Evolutionary conservation across 1,140 invertebrate species (phyloP), one percentile per base, ranked within the genome.

Genomic region (Holcopasites calliopsidis): DNA sequence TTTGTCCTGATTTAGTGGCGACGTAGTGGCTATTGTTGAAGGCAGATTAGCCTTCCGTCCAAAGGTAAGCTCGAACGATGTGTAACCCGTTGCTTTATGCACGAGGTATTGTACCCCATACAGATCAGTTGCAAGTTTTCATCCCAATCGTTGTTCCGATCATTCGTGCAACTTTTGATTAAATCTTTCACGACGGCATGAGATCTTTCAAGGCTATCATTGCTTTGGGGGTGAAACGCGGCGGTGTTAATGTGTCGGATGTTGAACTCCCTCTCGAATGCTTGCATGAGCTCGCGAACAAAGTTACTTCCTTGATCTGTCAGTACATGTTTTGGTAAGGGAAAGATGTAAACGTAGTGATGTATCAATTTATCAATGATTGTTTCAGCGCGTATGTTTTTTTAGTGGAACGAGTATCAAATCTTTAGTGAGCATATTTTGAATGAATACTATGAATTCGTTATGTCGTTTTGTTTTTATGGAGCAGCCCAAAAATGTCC

Each of bases 371-470:
- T 55, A 44, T 81, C 50, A 16, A 85, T 75, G 44, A 87, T 77
- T 33, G 79, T 75, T 35, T 64, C 52, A 49, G 79, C 62, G 54
- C 76, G 62, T 52, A 75, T 66, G 70, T 79, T 70, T 52, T n/a
- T 73, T 71, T 26, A 88, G 8, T 11, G 85, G 71, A 5, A 72
- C 50, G 6, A 83, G 68, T 11, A 71, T 11, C 1, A 79, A 52
- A 65, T 82, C 88, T 77, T 88, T 89, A 0, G 83, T 84, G 33
- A 88, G 44, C 61, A 81, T 76, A 61, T 88, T 85, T 74, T 87
- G 82, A 11, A 84, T 62, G 16, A 81, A 85, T 4, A 89, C 35
- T 1, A 68, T 68, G 26, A 55, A 68, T 33, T 69, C 33, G 5
- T 69, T 69, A 1, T 47, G 3, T 28, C 42, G n/a, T 6, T 57